Conservation (phyloP, 2,888 invertebrate genomes). For the Coronaproctus castanopsis region DNA sequence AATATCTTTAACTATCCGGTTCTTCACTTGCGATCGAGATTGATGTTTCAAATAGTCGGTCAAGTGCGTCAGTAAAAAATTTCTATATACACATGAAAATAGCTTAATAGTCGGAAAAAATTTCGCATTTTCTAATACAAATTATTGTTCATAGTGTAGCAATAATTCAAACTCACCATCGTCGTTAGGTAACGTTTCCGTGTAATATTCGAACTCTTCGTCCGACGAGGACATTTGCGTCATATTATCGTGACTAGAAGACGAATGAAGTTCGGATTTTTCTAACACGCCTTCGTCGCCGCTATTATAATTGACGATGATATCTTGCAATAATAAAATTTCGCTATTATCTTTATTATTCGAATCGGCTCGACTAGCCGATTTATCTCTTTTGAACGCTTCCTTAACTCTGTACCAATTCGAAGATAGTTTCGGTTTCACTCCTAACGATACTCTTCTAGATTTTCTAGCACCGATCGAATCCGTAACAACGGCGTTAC, state of each 20-base stretch:
- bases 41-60: too few species aligned
- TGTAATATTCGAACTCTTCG: slow-evolving; percentile 10
- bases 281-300: slow-evolving; percentile 9
- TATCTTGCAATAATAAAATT: not conserved
- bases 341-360: slow-evolving; percentile 15
- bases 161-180: too few species aligned
- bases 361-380: slow-evolving; percentile 30
- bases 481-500: too few species aligned
- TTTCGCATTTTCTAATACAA: too few species aligned
- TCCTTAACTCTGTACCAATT: slow-evolving; percentile 56
- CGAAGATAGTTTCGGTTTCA: slow-evolving; percentile 30
- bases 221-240: slow-evolving; percentile 5
- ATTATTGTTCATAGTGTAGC: too few species aligned
- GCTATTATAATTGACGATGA: slow-evolving; percentile 16
- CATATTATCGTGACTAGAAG: slow-evolving; percentile 10
- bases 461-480: too few species aligned
- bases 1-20: too few species aligned
- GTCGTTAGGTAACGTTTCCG: slow-evolving; percentile 35
- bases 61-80: too few species aligned
- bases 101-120: too few species aligned
- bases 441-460: slow-evolving; percentile 10
- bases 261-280: slow-evolving; percentile 6
- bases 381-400: slow-evolving; percentile 31
- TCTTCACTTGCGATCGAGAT: too few species aligned
- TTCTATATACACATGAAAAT: too few species aligned